Conservation (phyloP, 2,797 vertebrate genomes). For the Simalia tracyae region DNA sequence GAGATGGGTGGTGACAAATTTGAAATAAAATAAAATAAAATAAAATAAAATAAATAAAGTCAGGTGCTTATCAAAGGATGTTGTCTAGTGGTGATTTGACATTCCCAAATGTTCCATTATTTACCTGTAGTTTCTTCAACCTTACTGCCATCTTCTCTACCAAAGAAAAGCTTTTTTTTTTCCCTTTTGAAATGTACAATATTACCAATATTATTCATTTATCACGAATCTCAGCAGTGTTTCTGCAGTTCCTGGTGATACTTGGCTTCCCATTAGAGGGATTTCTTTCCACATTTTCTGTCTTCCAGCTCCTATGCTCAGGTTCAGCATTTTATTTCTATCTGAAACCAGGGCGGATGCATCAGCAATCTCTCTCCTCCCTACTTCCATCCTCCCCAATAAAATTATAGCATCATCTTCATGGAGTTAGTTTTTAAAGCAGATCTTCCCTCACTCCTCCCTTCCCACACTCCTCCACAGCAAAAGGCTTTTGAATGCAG, state of each 20-base stretch:
- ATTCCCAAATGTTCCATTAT: not conserved
- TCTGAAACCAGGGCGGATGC: not conserved
- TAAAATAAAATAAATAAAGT: not conserved
- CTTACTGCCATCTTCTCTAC: not conserved
- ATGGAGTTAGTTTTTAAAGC: not conserved
- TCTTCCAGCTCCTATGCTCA: not conserved
- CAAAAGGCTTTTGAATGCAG: not conserved
- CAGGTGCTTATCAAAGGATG: not conserved
- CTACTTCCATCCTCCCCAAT: not conserved
- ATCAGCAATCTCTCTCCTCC: not conserved
- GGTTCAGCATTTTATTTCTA: not conserved
- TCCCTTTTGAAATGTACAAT: not conserved
- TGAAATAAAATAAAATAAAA: too few relatives aligned
- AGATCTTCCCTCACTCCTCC: not conserved
- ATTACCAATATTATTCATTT: not conserved
- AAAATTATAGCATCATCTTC: not conserved
- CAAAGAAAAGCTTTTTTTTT: not conserved
- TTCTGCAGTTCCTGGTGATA: not conserved
- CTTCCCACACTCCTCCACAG: not conserved
- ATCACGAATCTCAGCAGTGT: not conserved
- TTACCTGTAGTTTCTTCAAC: not conserved
- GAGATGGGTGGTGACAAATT: too few relatives aligned
- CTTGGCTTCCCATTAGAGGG: not conserved
- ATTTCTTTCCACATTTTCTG: not conserved
- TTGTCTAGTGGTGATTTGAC: not conserved